Conservation (phyloP, 2,113 vertebrate genomes). For the Balaenoptera acutorostrata region DNA sequence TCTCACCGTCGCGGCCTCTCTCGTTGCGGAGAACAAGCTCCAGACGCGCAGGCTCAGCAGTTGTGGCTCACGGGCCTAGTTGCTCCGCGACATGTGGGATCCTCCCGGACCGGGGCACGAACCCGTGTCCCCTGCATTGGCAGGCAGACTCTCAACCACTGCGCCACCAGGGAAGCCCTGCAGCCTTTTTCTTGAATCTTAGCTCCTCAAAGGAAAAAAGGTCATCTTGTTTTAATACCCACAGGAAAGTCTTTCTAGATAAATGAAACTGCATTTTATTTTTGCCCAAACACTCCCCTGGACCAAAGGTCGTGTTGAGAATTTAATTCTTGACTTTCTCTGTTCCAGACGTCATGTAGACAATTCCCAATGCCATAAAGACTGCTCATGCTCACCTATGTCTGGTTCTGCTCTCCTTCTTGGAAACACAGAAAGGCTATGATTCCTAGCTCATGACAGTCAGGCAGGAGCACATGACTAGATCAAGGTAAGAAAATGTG, state of each 20-base stretch:
- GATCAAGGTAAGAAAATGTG: not conserved
- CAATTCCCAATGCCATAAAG: not conserved
- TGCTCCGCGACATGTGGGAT: too few relatives aligned
- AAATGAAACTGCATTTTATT: not conserved
- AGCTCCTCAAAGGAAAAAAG: not conserved
- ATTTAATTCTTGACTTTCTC: not conserved
- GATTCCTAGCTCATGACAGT: not conserved
- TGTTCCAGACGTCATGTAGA: not conserved
- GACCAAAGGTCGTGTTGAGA: not conserved
- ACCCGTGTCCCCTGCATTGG: too few relatives aligned
- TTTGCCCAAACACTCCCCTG: not conserved
- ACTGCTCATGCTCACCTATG: not conserved
- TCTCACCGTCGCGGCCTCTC: too few relatives aligned
- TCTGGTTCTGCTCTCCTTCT: not conserved
- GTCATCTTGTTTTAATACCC: not conserved
- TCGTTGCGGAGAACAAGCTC: too few relatives aligned
- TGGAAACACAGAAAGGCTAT: not conserved
- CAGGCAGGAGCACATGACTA: not conserved
- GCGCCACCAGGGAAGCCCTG: not conserved
- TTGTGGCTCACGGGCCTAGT: too few relatives aligned
- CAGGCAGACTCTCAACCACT: too few relatives aligned
- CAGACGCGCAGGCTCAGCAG: too few relatives aligned
- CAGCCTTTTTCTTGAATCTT: not conserved
- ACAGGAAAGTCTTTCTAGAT: not conserved
- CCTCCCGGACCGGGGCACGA: too few relatives aligned